phyloP scores from a whole-genome alignment of 2,888 invertebrate genomes.

The Macrophya annulata region DNA sequence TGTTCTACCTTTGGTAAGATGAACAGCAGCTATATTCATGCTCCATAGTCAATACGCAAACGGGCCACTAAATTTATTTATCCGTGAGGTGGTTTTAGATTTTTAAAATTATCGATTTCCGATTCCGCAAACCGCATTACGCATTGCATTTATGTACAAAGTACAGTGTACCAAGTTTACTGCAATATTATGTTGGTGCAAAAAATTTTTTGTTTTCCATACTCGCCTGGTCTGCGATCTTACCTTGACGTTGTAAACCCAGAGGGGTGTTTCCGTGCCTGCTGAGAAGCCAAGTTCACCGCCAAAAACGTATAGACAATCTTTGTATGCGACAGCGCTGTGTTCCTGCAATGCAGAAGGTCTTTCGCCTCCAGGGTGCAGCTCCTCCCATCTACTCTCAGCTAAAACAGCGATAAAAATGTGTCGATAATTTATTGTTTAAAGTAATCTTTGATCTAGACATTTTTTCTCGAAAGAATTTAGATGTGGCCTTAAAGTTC shows the following conservation, averaged over 20 bases:
- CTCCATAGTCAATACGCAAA: background rate
- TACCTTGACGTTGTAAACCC: constrained; percentile 91
- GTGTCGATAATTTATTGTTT: background rate
- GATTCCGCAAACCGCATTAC: background rate
- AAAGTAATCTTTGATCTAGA: background rate
- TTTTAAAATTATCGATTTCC: background rate
- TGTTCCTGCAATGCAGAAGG: constrained; percentile 94
- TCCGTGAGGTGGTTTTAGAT: background rate
- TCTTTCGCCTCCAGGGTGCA: constrained; percentile 86
- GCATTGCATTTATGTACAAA: background rate
- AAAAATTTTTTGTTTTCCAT: background rate
- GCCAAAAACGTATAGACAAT: constrained; percentile 91
- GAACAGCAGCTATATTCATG: background rate
- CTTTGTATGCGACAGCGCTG: constrained; percentile 89
- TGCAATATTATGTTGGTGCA: background rate
- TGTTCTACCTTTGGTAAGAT: background rate
- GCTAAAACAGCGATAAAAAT: constrained; percentile 80
- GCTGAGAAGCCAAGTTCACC: constrained; percentile 91
- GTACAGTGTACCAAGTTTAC: background rate
- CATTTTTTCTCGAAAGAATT: background rate
- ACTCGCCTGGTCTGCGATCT: background rate
- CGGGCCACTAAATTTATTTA: background rate
- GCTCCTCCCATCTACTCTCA: constrained; percentile 88
- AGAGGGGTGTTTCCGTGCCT: constrained; percentile 90
- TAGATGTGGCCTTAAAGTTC: background rate